Evolutionary conservation across 2,888 invertebrate species (phyloP).

Genomic region (Phlogophora meticulosa): DNA sequence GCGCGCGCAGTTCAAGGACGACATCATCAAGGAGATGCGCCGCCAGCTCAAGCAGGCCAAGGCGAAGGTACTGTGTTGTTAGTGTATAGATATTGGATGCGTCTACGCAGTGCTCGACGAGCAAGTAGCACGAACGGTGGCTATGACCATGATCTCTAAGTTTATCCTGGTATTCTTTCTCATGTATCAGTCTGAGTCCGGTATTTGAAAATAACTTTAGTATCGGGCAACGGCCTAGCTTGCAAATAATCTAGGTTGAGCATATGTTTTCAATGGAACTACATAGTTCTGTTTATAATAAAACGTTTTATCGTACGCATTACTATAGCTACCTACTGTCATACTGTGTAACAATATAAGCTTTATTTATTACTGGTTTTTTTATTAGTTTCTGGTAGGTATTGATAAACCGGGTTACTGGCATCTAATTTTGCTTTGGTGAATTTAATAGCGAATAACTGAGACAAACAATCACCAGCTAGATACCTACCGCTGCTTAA

Average conservation of each 20-base stretch:
- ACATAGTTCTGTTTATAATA: slow-evolving; percentile 10
- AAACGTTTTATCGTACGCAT: slow-evolving; percentile 21
- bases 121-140: not conserved
- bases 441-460: not conserved
- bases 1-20: slow-evolving; percentile 92
- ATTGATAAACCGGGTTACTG: not conserved
- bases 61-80: slow-evolving; percentile 72
- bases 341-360: too few relatives aligned
- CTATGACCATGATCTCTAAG: too few relatives aligned
- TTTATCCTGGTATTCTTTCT: too few relatives aligned
- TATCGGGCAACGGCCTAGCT: not conserved
- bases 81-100: too few relatives aligned
- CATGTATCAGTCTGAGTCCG: too few relatives aligned
- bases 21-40: slow-evolving; percentile 92
- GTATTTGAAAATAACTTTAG: not conserved
- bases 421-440: not conserved
- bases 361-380: slow-evolving; percentile 2
- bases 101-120: not conserved
- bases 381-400: slow-evolving; percentile 14
- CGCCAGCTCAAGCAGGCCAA: slow-evolving; percentile 91
- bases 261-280: slow-evolving; percentile 27
- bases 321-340: slow-evolving; percentile 21
- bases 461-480: not conserved
- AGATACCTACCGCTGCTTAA: too few relatives aligned
- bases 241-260: slow-evolving; percentile 26